phyloP scores from a whole-genome alignment of 2,797 vertebrate genomes.

The Trichosurus vulpecula region DNA sequence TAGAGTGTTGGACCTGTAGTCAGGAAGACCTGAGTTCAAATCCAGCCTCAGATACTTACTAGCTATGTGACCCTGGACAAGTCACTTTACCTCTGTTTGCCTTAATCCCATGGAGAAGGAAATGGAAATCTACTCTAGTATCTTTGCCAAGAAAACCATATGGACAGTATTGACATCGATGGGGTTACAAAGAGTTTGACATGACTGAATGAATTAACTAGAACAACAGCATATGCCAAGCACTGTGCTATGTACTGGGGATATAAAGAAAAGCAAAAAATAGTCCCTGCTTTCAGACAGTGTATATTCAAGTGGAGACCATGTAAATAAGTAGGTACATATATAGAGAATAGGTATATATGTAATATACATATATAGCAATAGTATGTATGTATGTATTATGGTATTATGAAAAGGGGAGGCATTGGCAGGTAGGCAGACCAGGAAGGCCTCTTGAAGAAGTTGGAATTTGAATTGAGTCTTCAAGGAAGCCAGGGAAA shows the following conservation, averaged over 20 bases:
- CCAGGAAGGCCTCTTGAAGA: background rate
- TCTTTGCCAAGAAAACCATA: background rate
- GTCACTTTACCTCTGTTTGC: background rate
- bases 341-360: background rate
- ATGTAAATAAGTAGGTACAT: background rate
- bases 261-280: background rate
- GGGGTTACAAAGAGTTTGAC: background rate
- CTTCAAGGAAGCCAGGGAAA: background rate
- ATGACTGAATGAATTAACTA: background rate
- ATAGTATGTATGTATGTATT: background rate
- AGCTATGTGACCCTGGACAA: background rate
- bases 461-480: background rate
- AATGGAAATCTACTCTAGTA: background rate
- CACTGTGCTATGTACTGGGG: background rate
- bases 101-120: background rate
- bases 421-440: background rate
- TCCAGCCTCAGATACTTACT: background rate
- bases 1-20: background rate
- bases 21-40: background rate
- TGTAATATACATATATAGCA: background rate
- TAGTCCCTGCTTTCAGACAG: background rate
- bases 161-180: background rate
- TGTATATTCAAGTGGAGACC: background rate
- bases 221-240: background rate
- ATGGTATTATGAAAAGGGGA: background rate